Percentiles rank a stretch among this genome's conserved stretches.
Conservation (phyloP, 2,797 vertebrate species). For the Xiphorhynchus erythropygius region DNA sequence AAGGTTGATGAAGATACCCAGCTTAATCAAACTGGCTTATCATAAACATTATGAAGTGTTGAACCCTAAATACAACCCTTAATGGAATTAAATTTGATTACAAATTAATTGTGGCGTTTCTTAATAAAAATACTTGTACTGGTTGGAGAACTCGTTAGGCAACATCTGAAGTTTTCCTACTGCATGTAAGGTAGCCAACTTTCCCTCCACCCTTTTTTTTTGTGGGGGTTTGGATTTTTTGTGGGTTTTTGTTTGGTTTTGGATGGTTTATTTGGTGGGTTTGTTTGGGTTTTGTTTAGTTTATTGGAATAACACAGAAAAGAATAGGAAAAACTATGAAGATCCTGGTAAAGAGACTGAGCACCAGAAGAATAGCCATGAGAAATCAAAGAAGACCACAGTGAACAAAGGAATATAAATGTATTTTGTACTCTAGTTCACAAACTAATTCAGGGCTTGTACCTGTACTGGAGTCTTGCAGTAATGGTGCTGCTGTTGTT, state of each 20-base stretch:
- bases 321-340: not conserved
- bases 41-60: not conserved
- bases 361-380: not conserved
- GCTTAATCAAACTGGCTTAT: not conserved
- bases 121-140: not conserved
- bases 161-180: not conserved
- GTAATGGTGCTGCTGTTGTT: slow-evolving; percentile 84
- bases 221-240: no score
- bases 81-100: not conserved
- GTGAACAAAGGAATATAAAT: not conserved
- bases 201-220: no score
- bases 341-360: not conserved
- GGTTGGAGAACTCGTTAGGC: not conserved
- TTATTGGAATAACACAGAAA: not conserved
- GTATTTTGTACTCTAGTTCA: not conserved
- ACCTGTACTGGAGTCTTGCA: slow-evolving; percentile 88
- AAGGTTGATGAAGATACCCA: not conserved
- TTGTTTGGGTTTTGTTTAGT: not conserved
- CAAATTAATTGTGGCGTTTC: not conserved
- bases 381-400: not conserved
- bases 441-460: not conserved
- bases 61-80: not conserved
- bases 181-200: not conserved
- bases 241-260: not conserved
- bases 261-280: not conserved